Percentiles rank a stretch among this genome's conserved stretches.
Conservation (phyloP, 92 coral and sea anemone genomes). For the Diadumene lineata region DNA sequence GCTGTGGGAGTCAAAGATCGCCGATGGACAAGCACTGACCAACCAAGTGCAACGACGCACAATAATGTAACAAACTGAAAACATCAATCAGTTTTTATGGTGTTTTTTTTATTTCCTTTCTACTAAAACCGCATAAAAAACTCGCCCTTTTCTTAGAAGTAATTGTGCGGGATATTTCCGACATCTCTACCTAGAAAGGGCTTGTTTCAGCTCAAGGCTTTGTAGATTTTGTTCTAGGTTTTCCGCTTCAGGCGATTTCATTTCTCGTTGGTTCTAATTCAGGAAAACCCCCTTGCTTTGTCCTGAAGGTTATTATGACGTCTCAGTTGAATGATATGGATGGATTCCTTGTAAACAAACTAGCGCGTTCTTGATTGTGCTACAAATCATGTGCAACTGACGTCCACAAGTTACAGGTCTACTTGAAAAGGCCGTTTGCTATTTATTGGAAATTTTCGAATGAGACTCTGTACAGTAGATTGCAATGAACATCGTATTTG, state of each 20-base stretch:
- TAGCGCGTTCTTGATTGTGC: not conserved
- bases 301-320: not conserved
- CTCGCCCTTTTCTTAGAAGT: conserved; percentile 1
- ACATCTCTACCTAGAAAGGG: too few species aligned
- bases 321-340: not conserved
- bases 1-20: not conserved
- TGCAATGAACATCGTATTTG: too few species aligned
- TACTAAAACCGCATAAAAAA: conserved; percentile 1
- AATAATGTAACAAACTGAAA: not conserved
- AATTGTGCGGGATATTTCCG: conserved; percentile 4
- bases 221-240: not conserved
- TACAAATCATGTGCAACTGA: not conserved
- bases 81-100: not conserved
- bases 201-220: not conserved
- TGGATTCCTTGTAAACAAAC: conserved; percentile 3
- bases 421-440: not conserved
- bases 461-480: too few species aligned
- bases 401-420: not conserved
- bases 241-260: not conserved
- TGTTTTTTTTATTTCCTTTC: not conserved
- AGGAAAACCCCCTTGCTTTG: conserved; percentile 5
- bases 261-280: not conserved
- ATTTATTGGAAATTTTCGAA: too few species aligned
- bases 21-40: not conserved
- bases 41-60: not conserved